A percentile compares a stretch with the other conserved stretches of the same genome.
These are phyloP conservation scores for Epiperipatus broadwayi DNA, from an alignment of 2,888 invertebrate species.

Conservation along the genomic window DNA sequence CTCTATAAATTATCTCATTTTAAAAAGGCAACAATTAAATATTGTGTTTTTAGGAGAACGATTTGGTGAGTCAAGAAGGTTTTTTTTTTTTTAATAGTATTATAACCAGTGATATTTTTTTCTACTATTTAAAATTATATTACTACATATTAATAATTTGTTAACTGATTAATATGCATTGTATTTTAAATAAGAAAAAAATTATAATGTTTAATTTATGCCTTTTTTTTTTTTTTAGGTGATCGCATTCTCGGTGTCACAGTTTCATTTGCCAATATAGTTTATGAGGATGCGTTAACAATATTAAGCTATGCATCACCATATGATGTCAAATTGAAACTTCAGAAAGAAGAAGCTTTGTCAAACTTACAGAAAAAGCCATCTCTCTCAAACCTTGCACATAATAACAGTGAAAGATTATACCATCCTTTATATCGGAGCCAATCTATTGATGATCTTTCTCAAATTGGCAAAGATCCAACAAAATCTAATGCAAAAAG, in stretches of 20 bases:
- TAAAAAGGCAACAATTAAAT: no score
- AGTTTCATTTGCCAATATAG: conserved; percentile 68
- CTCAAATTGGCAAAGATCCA: conserved; percentile 36
- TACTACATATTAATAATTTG: no score
- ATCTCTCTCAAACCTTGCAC: conserved; percentile 19
- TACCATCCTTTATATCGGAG: conserved; percentile 56
- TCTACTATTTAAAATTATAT: no score
- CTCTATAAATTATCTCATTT: no score
- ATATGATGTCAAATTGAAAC: conserved; percentile 60
- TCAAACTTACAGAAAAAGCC: conserved; percentile 24
- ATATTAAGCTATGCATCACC: conserved; percentile 78
- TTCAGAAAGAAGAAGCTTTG: conserved; percentile 34
- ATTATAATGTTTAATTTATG: neutral
- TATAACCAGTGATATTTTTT: no score
- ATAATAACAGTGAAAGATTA: conserved; percentile 34
- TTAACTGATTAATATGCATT: neutral
- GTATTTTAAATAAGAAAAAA: neutral
- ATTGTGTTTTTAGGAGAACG: no score
- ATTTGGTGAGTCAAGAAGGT: no score
- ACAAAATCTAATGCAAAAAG: neutral
- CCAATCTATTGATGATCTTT: conserved; percentile 56
- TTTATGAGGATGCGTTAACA: conserved; percentile 69
- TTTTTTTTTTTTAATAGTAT: no score
- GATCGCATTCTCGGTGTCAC: conserved; percentile 69
- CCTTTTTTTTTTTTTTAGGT: conserved; percentile 36